Percentiles rank a stretch among this genome's conserved stretches.
phyloP scores from a whole-genome alignment of 2,113 vertebrate genomes.

The Dinomys branickii region DNA sequence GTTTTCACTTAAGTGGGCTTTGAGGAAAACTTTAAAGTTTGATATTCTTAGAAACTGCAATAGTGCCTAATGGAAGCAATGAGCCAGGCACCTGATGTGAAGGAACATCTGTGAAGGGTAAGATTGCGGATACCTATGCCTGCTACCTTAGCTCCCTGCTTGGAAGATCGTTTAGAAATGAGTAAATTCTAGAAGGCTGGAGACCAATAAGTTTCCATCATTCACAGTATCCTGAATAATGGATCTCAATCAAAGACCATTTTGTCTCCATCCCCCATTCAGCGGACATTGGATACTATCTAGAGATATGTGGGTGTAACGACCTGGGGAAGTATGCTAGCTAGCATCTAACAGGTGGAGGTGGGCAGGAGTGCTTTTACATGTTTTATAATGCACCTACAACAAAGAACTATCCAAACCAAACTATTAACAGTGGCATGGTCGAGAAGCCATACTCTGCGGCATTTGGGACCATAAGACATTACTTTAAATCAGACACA shows the following conservation, averaged over 20 bases:
- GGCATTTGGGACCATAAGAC: not conserved
- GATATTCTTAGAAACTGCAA: not conserved
- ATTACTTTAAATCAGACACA: not conserved
- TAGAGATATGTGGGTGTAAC: conserved; percentile 37
- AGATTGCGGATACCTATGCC: not conserved
- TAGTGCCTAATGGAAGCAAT: not conserved
- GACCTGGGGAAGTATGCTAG: not conserved
- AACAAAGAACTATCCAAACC: not conserved
- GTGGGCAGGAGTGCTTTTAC: conserved; percentile 26
- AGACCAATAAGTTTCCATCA: not conserved
- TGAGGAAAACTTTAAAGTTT: not conserved
- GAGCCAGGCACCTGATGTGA: not conserved
- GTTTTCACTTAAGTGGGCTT: conserved; percentile 10
- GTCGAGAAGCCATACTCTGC: not conserved
- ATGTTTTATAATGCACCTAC: not conserved
- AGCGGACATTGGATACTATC: not conserved
- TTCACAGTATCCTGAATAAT: conserved; percentile 20
- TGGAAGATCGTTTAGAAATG: conserved; percentile 12
- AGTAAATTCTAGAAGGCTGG: conserved; percentile 2
- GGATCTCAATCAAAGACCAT: not conserved
- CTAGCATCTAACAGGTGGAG: conserved; percentile 45
- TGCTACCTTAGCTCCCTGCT: not conserved
- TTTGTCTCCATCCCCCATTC: not conserved
- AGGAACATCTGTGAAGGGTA: not conserved
- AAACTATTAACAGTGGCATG: not conserved